Percentiles rank a stretch among this genome's conserved stretches.
phyloP scores from a whole-genome alignment of 2,797 vertebrate genomes.

The Okamejei kenojei region DNA sequence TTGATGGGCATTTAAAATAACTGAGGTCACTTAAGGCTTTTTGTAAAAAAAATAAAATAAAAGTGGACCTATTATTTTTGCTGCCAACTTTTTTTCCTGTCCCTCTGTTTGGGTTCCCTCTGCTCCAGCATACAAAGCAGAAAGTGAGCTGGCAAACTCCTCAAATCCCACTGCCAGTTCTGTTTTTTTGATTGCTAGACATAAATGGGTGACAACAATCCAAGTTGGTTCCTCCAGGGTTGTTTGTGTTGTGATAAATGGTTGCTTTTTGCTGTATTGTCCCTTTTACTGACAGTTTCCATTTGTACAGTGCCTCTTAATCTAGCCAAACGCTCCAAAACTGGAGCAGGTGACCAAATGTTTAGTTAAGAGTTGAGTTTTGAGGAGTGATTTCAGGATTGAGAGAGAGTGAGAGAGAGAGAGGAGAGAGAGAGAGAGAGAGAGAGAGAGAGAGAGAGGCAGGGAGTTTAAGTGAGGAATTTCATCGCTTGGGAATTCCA shows the following conservation, averaged over 20 bases:
- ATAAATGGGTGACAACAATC: background rate
- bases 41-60: background rate
- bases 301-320: background rate
- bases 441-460: no score
- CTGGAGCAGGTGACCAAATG: background rate
- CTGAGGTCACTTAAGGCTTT: slow-evolving; percentile 22
- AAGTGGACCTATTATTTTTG: slow-evolving; percentile 20
- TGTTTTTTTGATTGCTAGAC: background rate
- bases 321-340: background rate
- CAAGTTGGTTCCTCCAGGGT: background rate
- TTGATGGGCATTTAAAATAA: background rate
- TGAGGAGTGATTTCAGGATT: background rate
- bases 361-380: background rate
- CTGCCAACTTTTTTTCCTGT: slow-evolving; percentile 9
- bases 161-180: slow-evolving; percentile 1
- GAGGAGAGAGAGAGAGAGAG: no score
- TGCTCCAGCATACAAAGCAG: slow-evolving; percentile 21
- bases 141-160: slow-evolving; percentile 20
- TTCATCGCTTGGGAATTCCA: background rate
- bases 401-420: background rate
- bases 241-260: background rate
- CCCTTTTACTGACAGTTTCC: background rate
- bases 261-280: background rate
- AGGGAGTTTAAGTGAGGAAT: background rate
- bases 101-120: background rate